phyloP scores from a whole-genome alignment of 1,140 invertebrate genomes.

The Zaprionus camerounensis region DNA sequence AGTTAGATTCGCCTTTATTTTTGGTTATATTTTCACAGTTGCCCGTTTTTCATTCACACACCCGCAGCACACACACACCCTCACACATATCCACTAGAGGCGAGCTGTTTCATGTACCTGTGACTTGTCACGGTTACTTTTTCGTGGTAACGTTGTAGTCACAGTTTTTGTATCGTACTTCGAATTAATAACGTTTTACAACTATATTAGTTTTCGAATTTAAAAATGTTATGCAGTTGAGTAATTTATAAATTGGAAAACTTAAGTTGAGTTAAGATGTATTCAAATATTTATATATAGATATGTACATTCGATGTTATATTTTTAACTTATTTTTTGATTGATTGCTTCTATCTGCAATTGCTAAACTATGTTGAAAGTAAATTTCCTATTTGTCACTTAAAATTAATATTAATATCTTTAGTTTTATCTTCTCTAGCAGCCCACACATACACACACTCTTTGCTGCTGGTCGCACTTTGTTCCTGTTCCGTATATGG shows the following conservation, averaged over 20 bases:
- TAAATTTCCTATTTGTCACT: not conserved
- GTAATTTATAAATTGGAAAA: not conserved
- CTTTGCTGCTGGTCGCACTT: constrained; percentile 31
- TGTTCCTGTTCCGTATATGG: constrained; percentile 35
- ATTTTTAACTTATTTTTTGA: not conserved
- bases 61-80: constrained; percentile 42
- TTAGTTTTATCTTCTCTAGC: constrained; percentile 17
- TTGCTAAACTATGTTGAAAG: not conserved
- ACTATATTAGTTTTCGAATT: not conserved
- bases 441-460: constrained; percentile 24
- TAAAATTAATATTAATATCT: not conserved
- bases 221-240: not conserved
- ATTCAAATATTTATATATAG: not conserved
- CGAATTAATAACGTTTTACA: not conserved
- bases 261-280: not conserved
- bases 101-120: constrained; percentile 18
- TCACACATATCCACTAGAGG: constrained; percentile 27
- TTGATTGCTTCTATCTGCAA: not conserved
- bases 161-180: not conserved
- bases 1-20: constrained; percentile 59
- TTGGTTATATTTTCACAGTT: constrained; percentile 80
- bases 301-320: not conserved
- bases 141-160: constrained; percentile 7
- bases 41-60: constrained; percentile 77
- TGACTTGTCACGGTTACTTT: constrained; percentile 19